Evolutionary conservation across 1,140 invertebrate species (phyloP), one percentile per base, ranked within the genome.

Genomic region (Nasonia longicornis): DNA sequence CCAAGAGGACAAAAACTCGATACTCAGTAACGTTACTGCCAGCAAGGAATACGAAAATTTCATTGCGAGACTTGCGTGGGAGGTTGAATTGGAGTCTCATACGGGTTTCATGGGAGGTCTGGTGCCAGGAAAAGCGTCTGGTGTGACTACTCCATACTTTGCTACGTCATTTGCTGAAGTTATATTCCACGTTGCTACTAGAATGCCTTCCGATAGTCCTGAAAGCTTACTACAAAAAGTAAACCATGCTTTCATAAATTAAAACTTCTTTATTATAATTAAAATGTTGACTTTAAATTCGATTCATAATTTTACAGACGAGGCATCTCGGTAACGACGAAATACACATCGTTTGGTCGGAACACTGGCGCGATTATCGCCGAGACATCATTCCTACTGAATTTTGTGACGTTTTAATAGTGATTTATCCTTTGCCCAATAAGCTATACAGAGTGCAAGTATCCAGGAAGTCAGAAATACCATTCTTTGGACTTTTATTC

Each of bases 331-430:
- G 98, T 66, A 99, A 99, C 91, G 98, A 99, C 91, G 98, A 99
- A 91, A 97, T 99, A 52, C 98, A 99, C 87, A 98, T 99, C 82
- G 97, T 99, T 20, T 99, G 98, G 98, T 99, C 97, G 29, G 98
- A 99, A 89, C 98, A 99, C 89, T 94, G 93, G 88, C 92, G 98
- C 76, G 97, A 98, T 87, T 99, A 99, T 92, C 94, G 98, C 79
- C 93, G 98, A 63, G 98, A 98, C 85, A 99, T 99, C 82, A 96
- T 99, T 89, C 97, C 98, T 31, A 99, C 98, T 20, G 98, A 99
- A 92, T 99, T 99, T 92, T 99, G 98, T 89, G 98, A 99, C 92
- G 97, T 99, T 72, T 93, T 99, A 10, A 98, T 99, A 88, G 97
- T 97, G 12, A 97, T 99, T 85, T 99, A 99, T 93, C 98, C 97